Conservation (phyloP, 37 sponge, comb jelly and placozoan species). For the Tethya wilhelma region DNA sequence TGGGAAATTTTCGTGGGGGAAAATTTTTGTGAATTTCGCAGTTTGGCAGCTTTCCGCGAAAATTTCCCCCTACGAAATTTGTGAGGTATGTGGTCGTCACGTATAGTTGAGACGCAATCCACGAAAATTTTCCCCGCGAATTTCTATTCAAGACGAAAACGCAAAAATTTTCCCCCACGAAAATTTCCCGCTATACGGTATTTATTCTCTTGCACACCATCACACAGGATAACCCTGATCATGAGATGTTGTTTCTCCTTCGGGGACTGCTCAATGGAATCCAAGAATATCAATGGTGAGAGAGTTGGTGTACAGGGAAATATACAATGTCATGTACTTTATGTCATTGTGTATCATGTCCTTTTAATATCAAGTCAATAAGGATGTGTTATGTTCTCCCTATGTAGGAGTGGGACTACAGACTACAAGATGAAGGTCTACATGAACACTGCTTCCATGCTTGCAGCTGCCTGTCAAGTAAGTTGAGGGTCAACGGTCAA, state of each 20-base stretch:
- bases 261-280: slow-evolving; percentile 81
- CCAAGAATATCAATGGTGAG: slow-evolving; percentile 79
- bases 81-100: too few relatives aligned
- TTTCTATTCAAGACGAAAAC: too few relatives aligned
- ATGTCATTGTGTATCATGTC: background rate
- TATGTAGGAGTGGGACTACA: slow-evolving; percentile 27
- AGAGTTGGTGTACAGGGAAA: too few relatives aligned
- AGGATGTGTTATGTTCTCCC: background rate
- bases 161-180: too few relatives aligned
- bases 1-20: too few relatives aligned
- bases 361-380: background rate
- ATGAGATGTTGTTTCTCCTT: slow-evolving; percentile 71
- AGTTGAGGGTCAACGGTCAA: background rate
- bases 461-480: slow-evolving; percentile 80
- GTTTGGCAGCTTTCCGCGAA: too few relatives aligned
- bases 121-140: too few relatives aligned
- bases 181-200: too few relatives aligned
- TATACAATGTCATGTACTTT: background rate
- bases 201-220: too few relatives aligned
- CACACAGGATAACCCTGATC: slow-evolving; percentile 89
- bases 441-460: slow-evolving; percentile 58
- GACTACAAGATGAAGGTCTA: slow-evolving; percentile 71
- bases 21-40: too few relatives aligned
- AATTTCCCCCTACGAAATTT: too few relatives aligned
- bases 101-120: too few relatives aligned